Evolutionary conservation across 1,140 invertebrate species (phyloP).

Genomic region (Brachionus sp.): DNA sequence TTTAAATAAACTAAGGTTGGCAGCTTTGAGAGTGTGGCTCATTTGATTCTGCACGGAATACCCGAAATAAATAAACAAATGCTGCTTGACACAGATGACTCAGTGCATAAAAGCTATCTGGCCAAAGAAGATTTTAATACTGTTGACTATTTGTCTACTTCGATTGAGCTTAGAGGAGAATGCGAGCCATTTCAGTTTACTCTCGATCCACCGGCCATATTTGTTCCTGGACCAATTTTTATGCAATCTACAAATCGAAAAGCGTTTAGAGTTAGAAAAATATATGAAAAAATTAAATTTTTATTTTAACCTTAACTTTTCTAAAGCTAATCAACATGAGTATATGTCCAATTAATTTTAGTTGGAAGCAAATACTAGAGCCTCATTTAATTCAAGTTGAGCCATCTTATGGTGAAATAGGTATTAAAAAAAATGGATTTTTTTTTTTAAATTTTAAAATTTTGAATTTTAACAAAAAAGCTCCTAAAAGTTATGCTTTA

Average conservation of each 20-base stretch:
- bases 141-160: slow-evolving; percentile 49
- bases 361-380: slow-evolving; percentile 53
- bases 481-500: slow-evolving; percentile 47
- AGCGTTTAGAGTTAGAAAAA: slow-evolving; percentile 52
- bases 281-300: background rate
- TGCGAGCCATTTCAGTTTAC: slow-evolving; percentile 55
- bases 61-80: slow-evolving; percentile 48
- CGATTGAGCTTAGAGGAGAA: slow-evolving; percentile 56
- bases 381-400: slow-evolving; percentile 55
- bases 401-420: slow-evolving; percentile 58
- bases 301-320: slow-evolving; percentile 3
- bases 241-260: slow-evolving; percentile 54
- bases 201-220: slow-evolving; percentile 56
- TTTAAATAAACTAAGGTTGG: slow-evolving; percentile 50
- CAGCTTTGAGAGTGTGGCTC: slow-evolving; percentile 54
- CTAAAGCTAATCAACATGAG: slow-evolving; percentile 58
- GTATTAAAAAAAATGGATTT: slow-evolving; percentile 49
- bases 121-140: slow-evolving; percentile 7
- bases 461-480: slow-evolving; percentile 50
- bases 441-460: slow-evolving; percentile 49
- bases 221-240: slow-evolving; percentile 52
- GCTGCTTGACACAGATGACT: slow-evolving; percentile 11
- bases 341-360: slow-evolving; percentile 55
- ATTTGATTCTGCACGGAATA: slow-evolving; percentile 54
- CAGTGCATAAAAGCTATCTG: background rate